These are phyloP conservation scores for Triplophysa rosa DNA, from an alignment of 2,113 vertebrate species.

Conservation along the genomic window DNA sequence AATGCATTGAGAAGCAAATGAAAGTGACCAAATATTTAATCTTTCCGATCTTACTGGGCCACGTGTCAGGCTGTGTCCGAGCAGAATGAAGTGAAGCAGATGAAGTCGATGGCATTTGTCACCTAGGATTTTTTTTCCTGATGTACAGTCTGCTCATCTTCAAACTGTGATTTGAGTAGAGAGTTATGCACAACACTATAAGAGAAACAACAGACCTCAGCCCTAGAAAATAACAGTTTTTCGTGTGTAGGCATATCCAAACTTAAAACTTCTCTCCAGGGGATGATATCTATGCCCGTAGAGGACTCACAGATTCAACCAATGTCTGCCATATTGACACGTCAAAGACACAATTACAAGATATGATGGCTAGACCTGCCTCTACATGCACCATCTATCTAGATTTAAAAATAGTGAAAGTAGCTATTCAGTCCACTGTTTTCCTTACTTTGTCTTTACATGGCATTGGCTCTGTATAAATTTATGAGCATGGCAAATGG, in stretches of 20 bases:
- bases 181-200: slow-evolving; percentile 67
- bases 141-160: slow-evolving; percentile 83
- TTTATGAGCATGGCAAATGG: slow-evolving; percentile 44
- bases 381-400: slow-evolving; percentile 87
- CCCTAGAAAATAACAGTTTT: slow-evolving; percentile 58
- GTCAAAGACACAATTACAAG: slow-evolving; percentile 91
- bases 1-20: slow-evolving; percentile 81
- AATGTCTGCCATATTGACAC: slow-evolving; percentile 80
- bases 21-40: slow-evolving; percentile 89
- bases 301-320: slow-evolving; percentile 39
- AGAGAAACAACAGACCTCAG: slow-evolving; percentile 73
- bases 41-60: slow-evolving; percentile 84
- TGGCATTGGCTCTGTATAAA: slow-evolving; percentile 38
- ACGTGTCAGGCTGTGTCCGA: slow-evolving; percentile 74
- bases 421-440: slow-evolving; percentile 33
- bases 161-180: slow-evolving; percentile 60
- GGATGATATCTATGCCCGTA: slow-evolving; percentile 56
- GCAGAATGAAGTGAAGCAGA: slow-evolving; percentile 79
- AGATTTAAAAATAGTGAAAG: slow-evolving; percentile 64
- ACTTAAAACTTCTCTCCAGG: slow-evolving; percentile 59
- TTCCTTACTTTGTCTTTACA: slow-evolving; percentile 38
- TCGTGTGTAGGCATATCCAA: slow-evolving; percentile 69
- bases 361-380: slow-evolving; percentile 88
- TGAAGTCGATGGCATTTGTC: slow-evolving; percentile 95
- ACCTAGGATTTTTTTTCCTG: slow-evolving; percentile 86